Evolutionary conservation across 2,113 vertebrate species (phyloP).

Genomic region (Numenius arquata): DNA sequence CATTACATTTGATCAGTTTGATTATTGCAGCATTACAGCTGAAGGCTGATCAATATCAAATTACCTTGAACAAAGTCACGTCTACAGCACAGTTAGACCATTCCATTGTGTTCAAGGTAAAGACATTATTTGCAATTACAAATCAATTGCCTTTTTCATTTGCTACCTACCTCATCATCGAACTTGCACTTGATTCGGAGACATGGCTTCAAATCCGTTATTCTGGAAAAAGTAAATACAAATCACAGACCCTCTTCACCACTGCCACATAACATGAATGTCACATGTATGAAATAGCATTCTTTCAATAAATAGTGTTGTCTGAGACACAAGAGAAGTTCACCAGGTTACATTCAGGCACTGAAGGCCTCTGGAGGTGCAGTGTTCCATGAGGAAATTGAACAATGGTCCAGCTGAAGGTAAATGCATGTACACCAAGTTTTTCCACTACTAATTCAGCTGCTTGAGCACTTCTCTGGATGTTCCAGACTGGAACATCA

Average conservation of each 20-base stretch:
- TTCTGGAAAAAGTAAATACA: neutral
- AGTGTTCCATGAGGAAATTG: neutral
- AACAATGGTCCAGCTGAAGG: neutral
- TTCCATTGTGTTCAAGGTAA: constrained; percentile 23
- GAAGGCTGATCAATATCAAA: constrained; percentile 56
- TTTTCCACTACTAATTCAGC: neutral
- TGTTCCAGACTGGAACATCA: neutral
- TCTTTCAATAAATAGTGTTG: neutral
- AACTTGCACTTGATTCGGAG: neutral
- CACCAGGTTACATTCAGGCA: neutral
- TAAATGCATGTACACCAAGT: neutral
- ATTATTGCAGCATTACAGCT: neutral
- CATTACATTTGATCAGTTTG: neutral
- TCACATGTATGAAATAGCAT: neutral
- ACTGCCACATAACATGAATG: neutral
- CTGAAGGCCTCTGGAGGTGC: neutral
- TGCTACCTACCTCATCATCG: neutral
- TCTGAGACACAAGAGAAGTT: neutral
- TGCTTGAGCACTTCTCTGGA: neutral
- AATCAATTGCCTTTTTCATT: neutral
- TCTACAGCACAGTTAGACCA: neutral
- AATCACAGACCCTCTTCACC: neutral
- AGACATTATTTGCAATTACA: constrained; percentile 4
- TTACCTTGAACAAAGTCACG: constrained; percentile 49
- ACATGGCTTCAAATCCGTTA: neutral